Evolutionary conservation across 30 jellyfish, hydroid and myxozoan genomes (phyloP).

Genomic region (Chironex yamaguchii): DNA sequence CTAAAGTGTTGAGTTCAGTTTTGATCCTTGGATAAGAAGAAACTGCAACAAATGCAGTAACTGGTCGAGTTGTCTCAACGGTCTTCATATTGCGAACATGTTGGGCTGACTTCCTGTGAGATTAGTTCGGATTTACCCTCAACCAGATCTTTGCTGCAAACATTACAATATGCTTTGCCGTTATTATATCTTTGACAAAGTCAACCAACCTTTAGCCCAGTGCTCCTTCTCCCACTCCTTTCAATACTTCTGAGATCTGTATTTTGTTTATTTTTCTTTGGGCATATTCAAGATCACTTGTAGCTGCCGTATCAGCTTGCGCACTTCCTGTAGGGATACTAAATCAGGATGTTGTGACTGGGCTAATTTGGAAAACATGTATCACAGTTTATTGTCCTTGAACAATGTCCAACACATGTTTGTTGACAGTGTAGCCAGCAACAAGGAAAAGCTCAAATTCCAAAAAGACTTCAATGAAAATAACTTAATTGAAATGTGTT

Average conservation of each 20-base stretch:
- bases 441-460: too few species aligned
- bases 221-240: conserved; percentile 48
- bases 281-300: too few species aligned
- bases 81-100: not conserved
- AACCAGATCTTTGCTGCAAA: conserved; percentile 17
- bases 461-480: too few species aligned
- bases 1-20: not conserved
- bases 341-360: too few species aligned
- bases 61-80: not conserved
- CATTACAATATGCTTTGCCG: conserved; percentile 13
- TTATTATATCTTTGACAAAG: not conserved
- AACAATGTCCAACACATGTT: too few species aligned
- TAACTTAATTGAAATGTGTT: too few species aligned
- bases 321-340: too few species aligned
- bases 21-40: not conserved
- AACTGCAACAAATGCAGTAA: not conserved
- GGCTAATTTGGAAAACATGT: too few species aligned
- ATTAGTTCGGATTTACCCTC: conserved; percentile 26
- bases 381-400: too few species aligned
- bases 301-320: too few species aligned
- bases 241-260: conserved; percentile 18
- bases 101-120: not conserved
- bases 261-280: conserved; percentile 10
- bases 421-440: too few species aligned
- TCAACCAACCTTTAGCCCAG: conserved; percentile 36